Evolutionary conservation across 2,113 vertebrate genomes (phyloP).

Genomic region (Alouatta palliata): DNA sequence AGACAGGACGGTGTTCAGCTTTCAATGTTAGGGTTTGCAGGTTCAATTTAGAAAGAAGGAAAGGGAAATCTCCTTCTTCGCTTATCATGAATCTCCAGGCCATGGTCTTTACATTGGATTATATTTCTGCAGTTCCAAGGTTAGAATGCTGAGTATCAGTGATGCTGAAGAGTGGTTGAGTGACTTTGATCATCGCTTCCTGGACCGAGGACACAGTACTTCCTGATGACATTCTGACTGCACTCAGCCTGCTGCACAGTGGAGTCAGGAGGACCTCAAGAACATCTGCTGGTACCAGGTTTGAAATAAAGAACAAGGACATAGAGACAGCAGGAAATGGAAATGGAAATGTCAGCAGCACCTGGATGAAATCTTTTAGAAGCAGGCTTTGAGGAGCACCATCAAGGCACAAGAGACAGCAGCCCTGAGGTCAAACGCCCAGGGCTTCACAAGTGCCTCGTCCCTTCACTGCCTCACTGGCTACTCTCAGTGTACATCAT

Average conservation of each 20-base stretch:
- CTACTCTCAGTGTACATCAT: neutral
- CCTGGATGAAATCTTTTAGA: neutral
- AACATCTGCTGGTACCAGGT: neutral
- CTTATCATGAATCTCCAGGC: neutral
- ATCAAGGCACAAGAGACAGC: neutral
- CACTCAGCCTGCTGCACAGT: neutral
- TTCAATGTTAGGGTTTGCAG: neutral
- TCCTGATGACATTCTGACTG: neutral
- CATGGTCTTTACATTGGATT: neutral
- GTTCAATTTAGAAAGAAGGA: neutral
- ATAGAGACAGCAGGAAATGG: neutral
- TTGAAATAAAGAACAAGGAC: neutral
- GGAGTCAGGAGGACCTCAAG: neutral
- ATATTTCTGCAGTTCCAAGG: neutral
- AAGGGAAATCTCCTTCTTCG: neutral
- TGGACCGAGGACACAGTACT: neutral
- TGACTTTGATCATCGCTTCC: neutral
- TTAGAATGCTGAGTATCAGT: neutral
- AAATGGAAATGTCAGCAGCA: neutral
- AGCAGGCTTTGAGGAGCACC: neutral
- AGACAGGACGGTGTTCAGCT: neutral
- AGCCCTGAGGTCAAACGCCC: neutral
- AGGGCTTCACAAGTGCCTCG: accelerated
- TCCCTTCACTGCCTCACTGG: neutral
- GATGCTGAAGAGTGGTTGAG: neutral